Evolutionary conservation across 2,888 invertebrate genomes (phyloP).

Genomic region (Tachina fera): DNA sequence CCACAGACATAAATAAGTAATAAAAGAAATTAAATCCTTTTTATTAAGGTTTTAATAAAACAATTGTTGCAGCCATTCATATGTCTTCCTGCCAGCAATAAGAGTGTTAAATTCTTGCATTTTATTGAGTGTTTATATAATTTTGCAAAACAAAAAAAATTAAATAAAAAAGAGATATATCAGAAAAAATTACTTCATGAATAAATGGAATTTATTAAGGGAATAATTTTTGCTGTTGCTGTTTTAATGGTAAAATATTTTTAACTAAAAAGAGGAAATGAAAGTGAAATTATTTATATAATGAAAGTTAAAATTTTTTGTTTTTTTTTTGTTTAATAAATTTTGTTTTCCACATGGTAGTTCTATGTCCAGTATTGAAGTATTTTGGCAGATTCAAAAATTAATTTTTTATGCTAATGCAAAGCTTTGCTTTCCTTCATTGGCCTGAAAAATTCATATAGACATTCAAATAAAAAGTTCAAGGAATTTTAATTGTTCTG

Average conservation of each 20-base stretch:
- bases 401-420: too few species aligned
- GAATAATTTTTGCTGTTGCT: neutral
- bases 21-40: constrained; percentile 68
- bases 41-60: constrained; percentile 63
- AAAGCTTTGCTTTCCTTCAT: too few species aligned
- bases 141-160: neutral
- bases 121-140: constrained; percentile 66
- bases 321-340: neutral
- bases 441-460: too few species aligned
- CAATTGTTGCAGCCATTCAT: constrained; percentile 35
- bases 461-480: too few species aligned
- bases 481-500: too few species aligned
- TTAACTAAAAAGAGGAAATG: neutral
- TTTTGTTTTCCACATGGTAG: too few species aligned
- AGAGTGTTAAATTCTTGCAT: constrained; percentile 71
- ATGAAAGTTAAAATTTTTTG: neutral
- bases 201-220: constrained; percentile 34
- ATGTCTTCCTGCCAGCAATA: constrained; percentile 44
- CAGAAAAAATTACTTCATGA: constrained; percentile 11
- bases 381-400: too few species aligned
- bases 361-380: too few species aligned
- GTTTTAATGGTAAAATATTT: neutral
- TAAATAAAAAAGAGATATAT: neutral
- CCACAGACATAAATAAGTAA: constrained; percentile 53
- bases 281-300: constrained; percentile 1